These are phyloP conservation scores for Streblospio benedicti DNA, from an alignment of 1,140 invertebrate species.

Conservation along the genomic window DNA sequence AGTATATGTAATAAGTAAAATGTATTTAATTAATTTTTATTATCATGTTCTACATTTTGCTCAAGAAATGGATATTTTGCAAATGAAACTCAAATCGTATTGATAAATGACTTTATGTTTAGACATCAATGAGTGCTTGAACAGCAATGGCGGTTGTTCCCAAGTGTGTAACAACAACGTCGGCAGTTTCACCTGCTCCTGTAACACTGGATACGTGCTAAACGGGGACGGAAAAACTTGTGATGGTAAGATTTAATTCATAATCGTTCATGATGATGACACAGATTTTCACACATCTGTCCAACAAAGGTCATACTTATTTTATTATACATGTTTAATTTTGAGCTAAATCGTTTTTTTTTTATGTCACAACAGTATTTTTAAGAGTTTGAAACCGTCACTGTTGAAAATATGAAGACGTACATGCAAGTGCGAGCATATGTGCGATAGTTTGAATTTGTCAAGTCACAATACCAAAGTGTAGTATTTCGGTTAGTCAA, in stretches of 20 bases:
- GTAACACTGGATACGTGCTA: slow-evolving; percentile 2
- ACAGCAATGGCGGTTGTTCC: neutral
- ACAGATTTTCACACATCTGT: neutral
- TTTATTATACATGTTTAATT: neutral
- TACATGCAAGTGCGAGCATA: neutral
- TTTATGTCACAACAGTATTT: neutral
- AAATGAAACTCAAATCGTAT: no score
- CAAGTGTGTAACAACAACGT: neutral
- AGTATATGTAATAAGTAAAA: no score
- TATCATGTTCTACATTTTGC: neutral
- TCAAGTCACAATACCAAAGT: neutral
- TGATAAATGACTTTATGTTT: no score
- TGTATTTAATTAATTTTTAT: slow-evolving; percentile 54
- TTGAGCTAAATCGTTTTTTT: neutral
- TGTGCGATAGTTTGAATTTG: neutral
- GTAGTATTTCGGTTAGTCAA: neutral
- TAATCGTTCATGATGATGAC: neutral
- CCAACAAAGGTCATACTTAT: neutral
- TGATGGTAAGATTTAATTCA: neutral
- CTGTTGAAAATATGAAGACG: no score
- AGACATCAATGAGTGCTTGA: slow-evolving; percentile 15
- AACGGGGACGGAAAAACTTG: slow-evolving; percentile 1
- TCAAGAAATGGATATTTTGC: neutral
- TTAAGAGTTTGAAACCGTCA: neutral
- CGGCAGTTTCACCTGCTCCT: neutral